Evolutionary conservation across 2,113 vertebrate genomes (phyloP).

Genomic region (Eudyptes chrysolophus): DNA sequence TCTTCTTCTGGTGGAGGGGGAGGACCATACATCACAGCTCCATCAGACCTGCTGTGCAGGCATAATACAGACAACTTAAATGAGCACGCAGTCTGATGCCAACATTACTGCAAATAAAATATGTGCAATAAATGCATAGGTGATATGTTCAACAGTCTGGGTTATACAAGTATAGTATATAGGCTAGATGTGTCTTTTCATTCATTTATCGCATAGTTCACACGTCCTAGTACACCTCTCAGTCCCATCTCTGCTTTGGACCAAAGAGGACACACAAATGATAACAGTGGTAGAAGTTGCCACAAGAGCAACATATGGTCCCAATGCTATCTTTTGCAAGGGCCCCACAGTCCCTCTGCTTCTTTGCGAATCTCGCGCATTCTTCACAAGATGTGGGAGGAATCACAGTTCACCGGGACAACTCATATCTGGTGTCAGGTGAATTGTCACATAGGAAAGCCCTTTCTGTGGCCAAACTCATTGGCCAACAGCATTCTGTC

Average conservation of each 20-base stretch:
- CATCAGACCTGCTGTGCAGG: not conserved
- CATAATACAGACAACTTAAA: not conserved
- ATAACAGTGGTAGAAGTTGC: not conserved
- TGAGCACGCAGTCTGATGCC: not conserved
- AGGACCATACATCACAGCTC: not conserved
- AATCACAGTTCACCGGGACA: not conserved
- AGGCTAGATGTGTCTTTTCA: not conserved
- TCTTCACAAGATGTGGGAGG: not conserved
- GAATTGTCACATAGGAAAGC: not conserved
- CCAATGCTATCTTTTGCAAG: not conserved
- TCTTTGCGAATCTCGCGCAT: rapidly evolving
- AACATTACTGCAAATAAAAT: not conserved
- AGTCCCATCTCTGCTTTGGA: not conserved
- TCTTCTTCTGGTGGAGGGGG: not conserved
- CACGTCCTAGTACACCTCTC: not conserved
- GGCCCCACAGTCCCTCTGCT: not conserved
- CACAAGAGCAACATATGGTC: not conserved
- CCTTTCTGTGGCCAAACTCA: not conserved
- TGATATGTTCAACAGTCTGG: not conserved
- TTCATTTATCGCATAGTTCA: not conserved
- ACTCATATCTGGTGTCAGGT: not conserved
- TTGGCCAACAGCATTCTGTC: not conserved
- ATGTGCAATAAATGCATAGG: not conserved
- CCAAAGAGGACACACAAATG: not conserved
- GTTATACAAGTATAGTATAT: not conserved